Evolutionary conservation across 2,888 invertebrate genomes (phyloP).

Genomic region (Prenolepis imparis): DNA sequence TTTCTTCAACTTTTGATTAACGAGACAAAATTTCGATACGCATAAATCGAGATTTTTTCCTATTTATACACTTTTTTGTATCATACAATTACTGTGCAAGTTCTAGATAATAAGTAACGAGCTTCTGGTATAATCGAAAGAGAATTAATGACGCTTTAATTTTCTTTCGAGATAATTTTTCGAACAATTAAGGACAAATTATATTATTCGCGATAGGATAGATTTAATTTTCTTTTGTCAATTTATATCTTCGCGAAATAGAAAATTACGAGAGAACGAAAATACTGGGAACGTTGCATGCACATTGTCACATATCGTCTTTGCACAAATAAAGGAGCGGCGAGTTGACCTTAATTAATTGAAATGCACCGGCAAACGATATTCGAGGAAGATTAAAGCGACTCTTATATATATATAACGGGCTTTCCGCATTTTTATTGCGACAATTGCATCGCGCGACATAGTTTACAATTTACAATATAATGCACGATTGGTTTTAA

Average conservation of each 20-base stretch:
- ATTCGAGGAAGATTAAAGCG: constrained; percentile 27
- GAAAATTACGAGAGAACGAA: neutral
- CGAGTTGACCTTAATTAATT: constrained; percentile 51
- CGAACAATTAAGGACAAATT: neutral
- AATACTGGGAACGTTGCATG: neutral
- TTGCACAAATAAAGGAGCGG: constrained; percentile 39
- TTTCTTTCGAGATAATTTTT: neutral
- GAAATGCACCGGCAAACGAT: constrained; percentile 47
- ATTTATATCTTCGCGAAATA: neutral
- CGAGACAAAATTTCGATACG: neutral
- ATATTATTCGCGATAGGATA: neutral
- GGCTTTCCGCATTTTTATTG: constrained; percentile 9
- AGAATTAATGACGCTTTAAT: neutral
- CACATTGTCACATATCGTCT: constrained; percentile 8
- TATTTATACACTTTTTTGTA: neutral
- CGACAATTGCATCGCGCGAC: neutral
- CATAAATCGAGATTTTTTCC: neutral
- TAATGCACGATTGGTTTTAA: neutral
- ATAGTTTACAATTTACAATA: constrained; percentile 13
- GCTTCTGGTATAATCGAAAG: neutral
- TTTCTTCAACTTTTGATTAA: neutral
- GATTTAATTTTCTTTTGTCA: neutral
- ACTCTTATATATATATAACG: constrained; percentile 11
- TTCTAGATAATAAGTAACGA: neutral
- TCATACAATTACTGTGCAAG: neutral